These are phyloP conservation scores for Lydus trimaculatus DNA, from an alignment of 2,888 invertebrate genomes.

Conservation along the genomic window DNA sequence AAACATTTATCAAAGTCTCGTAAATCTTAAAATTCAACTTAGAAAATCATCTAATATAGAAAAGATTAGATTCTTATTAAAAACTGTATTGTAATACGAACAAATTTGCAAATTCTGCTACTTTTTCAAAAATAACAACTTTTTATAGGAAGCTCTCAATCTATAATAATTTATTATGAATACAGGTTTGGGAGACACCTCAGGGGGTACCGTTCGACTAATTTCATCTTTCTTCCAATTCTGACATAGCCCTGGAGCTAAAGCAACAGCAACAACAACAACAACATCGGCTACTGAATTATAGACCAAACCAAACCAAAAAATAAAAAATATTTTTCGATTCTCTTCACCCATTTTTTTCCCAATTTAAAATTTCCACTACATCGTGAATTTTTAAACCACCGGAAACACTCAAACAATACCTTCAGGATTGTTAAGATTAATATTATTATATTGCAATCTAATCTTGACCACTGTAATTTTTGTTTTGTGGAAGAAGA, in stretches of 20 bases:
- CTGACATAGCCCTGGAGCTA: background rate
- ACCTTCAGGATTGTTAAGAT: background rate
- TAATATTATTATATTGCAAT: background rate
- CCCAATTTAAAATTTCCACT: background rate
- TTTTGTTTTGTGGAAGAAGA: background rate
- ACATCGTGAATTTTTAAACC: background rate
- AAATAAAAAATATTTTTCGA: no score
- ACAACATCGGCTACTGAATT: conserved; percentile 1
- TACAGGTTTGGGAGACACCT: background rate
- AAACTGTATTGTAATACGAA: no score
- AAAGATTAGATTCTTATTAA: no score
- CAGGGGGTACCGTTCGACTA: background rate
- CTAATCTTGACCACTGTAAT: conserved; percentile 1
- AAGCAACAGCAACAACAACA: background rate
- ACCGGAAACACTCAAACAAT: background rate
- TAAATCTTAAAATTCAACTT: no score
- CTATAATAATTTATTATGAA: background rate
- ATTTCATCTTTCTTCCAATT: background rate
- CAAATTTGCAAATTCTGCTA: no score
- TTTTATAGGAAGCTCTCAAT: background rate
- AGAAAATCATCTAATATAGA: no score
- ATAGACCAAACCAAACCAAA: background rate
- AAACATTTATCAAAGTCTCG: background rate
- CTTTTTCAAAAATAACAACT: background rate
- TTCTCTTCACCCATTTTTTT: background rate